Percentiles rank a stretch among this genome's conserved stretches.
Conservation (phyloP, 2,888 invertebrate genomes). For the Calliscelio sp. region DNA sequence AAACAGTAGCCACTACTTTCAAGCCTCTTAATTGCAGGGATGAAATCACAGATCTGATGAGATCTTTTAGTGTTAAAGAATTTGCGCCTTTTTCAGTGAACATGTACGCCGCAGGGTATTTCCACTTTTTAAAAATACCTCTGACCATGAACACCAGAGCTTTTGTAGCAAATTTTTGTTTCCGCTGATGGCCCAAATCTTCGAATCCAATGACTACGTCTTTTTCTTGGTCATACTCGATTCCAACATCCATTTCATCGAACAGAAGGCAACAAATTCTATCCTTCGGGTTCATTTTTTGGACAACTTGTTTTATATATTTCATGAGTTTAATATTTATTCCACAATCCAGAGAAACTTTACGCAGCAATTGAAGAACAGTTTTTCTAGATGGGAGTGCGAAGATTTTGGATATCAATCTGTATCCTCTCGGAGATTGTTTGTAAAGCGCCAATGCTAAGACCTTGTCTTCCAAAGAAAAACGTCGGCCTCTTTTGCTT, state of each 20-base stretch:
- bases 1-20: neutral
- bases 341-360: conserved; percentile 7
- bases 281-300: neutral
- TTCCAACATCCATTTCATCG: conserved; percentile 19
- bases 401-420: conserved; percentile 15
- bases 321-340: conserved; percentile 12
- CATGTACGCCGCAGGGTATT: neutral
- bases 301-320: neutral
- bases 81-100: neutral
- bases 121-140: conserved; percentile 17
- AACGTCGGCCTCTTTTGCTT: conserved; percentile 10
- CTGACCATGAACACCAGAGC: conserved; percentile 22
- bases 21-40: neutral
- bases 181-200: conserved; percentile 6
- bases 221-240: conserved; percentile 2
- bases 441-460: conserved; percentile 8
- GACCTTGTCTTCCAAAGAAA: conserved; percentile 11
- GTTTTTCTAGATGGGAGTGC: conserved; percentile 5
- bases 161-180: conserved; percentile 1
- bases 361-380: neutral
- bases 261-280: conserved; percentile 15
- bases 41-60: neutral
- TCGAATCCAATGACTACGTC: conserved; percentile 17
- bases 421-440: conserved; percentile 7
- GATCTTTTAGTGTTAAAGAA: neutral